Percentiles rank a stretch among this genome's conserved stretches.
These are phyloP conservation scores for Parazoanthus swiftii DNA, from an alignment of 92 coral and sea anemone genomes.

Conservation along the genomic window DNA sequence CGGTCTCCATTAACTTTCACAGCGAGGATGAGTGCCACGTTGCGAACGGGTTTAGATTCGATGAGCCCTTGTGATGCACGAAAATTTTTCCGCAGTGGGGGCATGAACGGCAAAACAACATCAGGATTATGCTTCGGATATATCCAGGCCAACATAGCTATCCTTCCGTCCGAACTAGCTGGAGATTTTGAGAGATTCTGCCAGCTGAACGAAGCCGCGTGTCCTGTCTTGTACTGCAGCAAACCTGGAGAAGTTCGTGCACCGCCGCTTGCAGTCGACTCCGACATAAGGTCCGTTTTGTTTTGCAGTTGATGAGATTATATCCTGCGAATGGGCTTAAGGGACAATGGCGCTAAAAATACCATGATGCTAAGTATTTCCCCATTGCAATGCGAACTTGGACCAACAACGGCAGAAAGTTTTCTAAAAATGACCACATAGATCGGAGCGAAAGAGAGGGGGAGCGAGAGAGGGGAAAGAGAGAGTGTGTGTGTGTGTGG, in stretches of 20 bases:
- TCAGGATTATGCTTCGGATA: slow-evolving; percentile 27
- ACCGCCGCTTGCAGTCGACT: slow-evolving; percentile 18
- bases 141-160: slow-evolving; percentile 25
- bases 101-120: slow-evolving; percentile 29
- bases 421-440: no score
- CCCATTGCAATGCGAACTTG: no score
- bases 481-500: no score
- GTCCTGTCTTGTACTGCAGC: slow-evolving; percentile 18
- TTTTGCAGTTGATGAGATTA: no score
- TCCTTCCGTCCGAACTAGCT: slow-evolving; percentile 12
- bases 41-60: not conserved
- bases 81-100: not conserved
- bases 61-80: slow-evolving; percentile 4
- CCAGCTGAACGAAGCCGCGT: slow-evolving; percentile 19
- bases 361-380: no score
- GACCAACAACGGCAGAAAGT: no score
- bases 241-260: slow-evolving; percentile 28
- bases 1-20: not conserved
- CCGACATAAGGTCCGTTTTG: slow-evolving; percentile 15
- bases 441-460: no score
- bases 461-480: no score
- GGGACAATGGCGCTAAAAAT: no score
- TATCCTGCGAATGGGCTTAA: no score
- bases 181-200: slow-evolving; percentile 27
- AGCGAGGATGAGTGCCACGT: not conserved